Base-by-base conservation (phyloP, 2,888 invertebrate genomes). In the Callosobruchus maculatus region DNA sequence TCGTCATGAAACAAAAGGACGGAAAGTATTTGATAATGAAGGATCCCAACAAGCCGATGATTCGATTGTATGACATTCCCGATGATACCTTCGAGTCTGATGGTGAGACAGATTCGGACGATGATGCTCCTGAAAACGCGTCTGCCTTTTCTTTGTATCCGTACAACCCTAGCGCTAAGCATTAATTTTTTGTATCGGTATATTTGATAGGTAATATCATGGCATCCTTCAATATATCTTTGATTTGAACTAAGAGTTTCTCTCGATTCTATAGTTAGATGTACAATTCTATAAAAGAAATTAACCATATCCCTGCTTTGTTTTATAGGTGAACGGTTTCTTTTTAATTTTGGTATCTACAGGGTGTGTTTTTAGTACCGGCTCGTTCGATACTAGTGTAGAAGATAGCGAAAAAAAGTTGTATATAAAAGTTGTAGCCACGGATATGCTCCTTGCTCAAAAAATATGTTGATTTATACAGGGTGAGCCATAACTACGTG, bases 81-180 rank as follows among this genome's bases (percentile, higher is more conserved):
- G 98, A 99, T 87, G 97, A 97, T 86, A 97, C 99, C 0, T 99
- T 99, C 88, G 99, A 99, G 85, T 96, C 97, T 68, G 98, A 98
- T 86, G 97, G 95, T n/a, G 97, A 97, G 9, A 95, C 95, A 71
- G 95, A 94, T 75, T 93, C 93, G 71, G 95, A 94, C 20, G 95
- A 95, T 80, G 95, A 92, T 26, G 89, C 83, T 20, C 82, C 85
- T 5, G 83, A 86, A 22, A 86, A 86, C 81, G 81, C 86, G 0
- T 82, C 83, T 18, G 83, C 84, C 70, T 88, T 88, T 81, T 87
- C 87, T 74, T 79, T 87, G 72, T 87, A 87, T 80, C 85, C 86
- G 5, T 87, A 87, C 74, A 83, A 83, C 69, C 80, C 77, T 71
- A 80, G 68, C 49, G 80, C 82, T 13, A 84, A 84, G 69, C 77